phyloP scores from a whole-genome alignment of 2,888 invertebrate species.

The Autographa gamma region DNA sequence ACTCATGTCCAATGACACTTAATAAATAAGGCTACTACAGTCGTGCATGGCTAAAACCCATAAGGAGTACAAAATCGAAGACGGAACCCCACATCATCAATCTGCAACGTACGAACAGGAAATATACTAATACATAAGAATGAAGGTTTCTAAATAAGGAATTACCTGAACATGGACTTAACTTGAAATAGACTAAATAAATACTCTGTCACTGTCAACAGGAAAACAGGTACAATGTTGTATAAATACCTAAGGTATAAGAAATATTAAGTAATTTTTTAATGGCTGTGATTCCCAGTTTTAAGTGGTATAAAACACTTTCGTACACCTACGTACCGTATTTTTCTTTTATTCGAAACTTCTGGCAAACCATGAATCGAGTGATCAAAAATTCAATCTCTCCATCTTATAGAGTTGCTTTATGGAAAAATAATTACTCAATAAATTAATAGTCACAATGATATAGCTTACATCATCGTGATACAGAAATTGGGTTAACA shows the following conservation, averaged over 20 bases:
- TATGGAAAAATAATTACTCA: too few relatives aligned
- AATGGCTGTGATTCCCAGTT: neutral
- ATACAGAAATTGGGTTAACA: too few relatives aligned
- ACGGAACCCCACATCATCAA: neutral
- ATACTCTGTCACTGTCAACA: neutral
- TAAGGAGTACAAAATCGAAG: neutral
- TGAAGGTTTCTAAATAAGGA: neutral
- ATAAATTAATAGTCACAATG: too few relatives aligned
- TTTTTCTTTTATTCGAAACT: too few relatives aligned
- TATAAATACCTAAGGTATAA: neutral
- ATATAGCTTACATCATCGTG: too few relatives aligned
- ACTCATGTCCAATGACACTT: slow-evolving; percentile 8
- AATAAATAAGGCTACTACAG: neutral
- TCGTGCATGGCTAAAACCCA: neutral
- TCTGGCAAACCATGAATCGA: too few relatives aligned
- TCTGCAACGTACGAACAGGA: neutral
- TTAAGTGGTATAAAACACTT: too few relatives aligned
- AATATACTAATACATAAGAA: neutral
- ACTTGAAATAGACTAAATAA: neutral
- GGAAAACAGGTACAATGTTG: neutral
- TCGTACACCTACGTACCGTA: too few relatives aligned
- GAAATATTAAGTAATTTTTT: neutral
- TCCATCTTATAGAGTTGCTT: too few relatives aligned
- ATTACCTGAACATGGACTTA: neutral
- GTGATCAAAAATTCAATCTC: too few relatives aligned